Base-by-base conservation (phyloP, 2,888 invertebrate species). In the Ceriagrion tenellum region DNA sequence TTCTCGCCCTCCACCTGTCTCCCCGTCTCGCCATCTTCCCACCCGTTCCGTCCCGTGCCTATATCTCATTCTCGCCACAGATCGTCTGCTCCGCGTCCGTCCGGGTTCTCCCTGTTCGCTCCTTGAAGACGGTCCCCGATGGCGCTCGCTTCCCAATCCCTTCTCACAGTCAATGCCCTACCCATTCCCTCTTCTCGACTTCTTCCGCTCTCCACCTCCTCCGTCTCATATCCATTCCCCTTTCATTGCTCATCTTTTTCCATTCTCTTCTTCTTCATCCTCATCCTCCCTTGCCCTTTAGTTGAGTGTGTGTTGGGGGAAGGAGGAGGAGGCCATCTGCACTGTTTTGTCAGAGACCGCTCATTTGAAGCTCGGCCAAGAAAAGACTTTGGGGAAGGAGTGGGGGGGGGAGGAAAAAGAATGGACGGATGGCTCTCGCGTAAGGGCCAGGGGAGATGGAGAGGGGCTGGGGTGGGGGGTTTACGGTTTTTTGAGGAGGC, bases 131-230 rank as follows among this genome's bases (percentile, higher is more conserved):
- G 69, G 26, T 69, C n/a, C 26, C 69, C 23, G 12, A 69, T 95
- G 95, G 89, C 96, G 96, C 95, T 47, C 47, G 96, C 95, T 47
- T 8, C 95, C 95, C 95, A 95, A 95, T 96, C 95, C 95, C 95
- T 95, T 95, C 74, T 95, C 95, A 59, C 59, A 81, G 56, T 95
- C 74, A 69, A 56, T 88, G 95, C 95, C 95, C 95, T 95, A 95
- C 95, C 95, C 95, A 90, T 95, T 95, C 95, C 96, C 95, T 88
- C 95, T 96, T 95, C 90, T 69, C 95, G 69, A 88, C 88, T 95
- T 96, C 95, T 95, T 95, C 95, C 96, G 95, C 96, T 95, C 96
- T 96, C 96, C 96, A 96, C 96, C 96, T 96, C 96, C 96, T 96
- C 96, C 96, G 96, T 96, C 96, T 95, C 96, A 96, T 96, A 96